phyloP scores from a whole-genome alignment of 2,888 invertebrate species.

The Syritta pipiens region DNA sequence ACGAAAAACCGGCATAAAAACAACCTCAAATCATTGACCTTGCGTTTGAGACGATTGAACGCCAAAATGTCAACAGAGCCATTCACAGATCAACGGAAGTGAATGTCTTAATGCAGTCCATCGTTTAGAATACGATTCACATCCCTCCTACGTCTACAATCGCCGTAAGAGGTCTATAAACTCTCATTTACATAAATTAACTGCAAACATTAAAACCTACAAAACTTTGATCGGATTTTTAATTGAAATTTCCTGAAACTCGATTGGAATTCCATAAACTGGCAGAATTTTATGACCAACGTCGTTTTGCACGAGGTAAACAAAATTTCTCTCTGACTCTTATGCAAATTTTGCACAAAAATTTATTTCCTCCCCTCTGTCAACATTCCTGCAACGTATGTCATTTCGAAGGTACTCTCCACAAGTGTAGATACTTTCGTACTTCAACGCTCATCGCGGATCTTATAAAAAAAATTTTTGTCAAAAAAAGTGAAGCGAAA shows the following conservation, averaged over 20 bases:
- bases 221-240: no score
- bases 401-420: constrained; percentile 40
- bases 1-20: no score
- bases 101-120: no score
- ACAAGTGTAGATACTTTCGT: constrained; percentile 43
- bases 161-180: no score
- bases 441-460: constrained; percentile 44
- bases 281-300: constrained; percentile 10
- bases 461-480: constrained; percentile 48
- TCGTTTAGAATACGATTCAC: no score
- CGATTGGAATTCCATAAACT: constrained; percentile 13
- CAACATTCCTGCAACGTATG: constrained; percentile 55
- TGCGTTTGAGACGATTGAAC: no score
- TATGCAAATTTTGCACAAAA: constrained; percentile 47
- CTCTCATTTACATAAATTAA: no score
- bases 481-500: constrained; percentile 8
- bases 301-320: constrained; percentile 29
- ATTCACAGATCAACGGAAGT: no score
- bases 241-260: background rate
- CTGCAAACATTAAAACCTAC: no score
- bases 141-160: no score
- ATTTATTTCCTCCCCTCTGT: constrained; percentile 12
- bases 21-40: no score
- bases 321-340: constrained; percentile 31
- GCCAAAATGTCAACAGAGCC: no score